A percentile compares a stretch with the other conserved stretches of the same genome.
Evolutionary conservation across 2,113 vertebrate species (phyloP).

Genomic region (Nesogale talazaci): DNA sequence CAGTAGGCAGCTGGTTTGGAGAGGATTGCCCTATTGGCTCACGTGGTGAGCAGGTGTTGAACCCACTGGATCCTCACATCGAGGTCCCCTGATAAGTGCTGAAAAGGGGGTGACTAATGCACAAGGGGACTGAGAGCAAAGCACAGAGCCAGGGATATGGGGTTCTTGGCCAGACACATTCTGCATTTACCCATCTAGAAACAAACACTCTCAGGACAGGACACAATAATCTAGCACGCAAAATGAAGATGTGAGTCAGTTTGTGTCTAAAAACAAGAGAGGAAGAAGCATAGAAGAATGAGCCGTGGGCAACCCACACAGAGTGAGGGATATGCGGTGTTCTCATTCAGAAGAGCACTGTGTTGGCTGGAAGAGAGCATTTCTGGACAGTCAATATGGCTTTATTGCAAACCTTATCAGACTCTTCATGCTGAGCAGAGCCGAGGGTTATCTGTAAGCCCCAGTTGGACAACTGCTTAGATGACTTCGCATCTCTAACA

Average conservation of each 20-base stretch:
- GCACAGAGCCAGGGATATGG: background rate
- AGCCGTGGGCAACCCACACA: background rate
- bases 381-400: background rate
- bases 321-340: background rate
- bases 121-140: background rate
- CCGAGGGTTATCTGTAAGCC: background rate
- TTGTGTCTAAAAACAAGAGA: background rate
- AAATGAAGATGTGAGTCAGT: background rate
- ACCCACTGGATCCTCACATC: conserved; percentile 69
- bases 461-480: background rate
- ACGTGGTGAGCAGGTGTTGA: conserved; percentile 38
- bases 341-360: background rate
- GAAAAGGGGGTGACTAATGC: background rate
- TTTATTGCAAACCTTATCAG: background rate
- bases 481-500: background rate
- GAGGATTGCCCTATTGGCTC: conserved; percentile 75
- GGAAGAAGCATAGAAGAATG: background rate
- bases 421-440: background rate
- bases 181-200: background rate
- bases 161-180: background rate
- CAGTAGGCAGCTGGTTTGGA: conserved; percentile 72
- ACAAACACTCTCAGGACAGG: background rate
- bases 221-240: background rate
- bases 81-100: conserved; percentile 55
- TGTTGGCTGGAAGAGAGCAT: background rate